These are phyloP conservation scores for Macaria liturata DNA, from an alignment of 2,888 invertebrate species.

Conservation along the genomic window DNA sequence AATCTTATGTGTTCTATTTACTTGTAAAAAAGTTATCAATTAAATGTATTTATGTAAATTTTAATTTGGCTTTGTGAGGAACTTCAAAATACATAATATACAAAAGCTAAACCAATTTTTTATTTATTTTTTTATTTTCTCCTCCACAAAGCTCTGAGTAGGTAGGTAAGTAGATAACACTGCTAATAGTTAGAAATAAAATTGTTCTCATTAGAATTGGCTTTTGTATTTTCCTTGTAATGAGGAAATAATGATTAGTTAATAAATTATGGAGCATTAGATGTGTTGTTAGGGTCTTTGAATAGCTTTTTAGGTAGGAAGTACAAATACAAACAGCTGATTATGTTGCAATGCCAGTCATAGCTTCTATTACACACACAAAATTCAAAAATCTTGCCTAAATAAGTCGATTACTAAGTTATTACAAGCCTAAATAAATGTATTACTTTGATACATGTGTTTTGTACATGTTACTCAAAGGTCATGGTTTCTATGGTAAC, in stretches of 20 bases:
- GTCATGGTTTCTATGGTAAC: slow-evolving; percentile 1
- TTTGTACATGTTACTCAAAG: too few relatives aligned
- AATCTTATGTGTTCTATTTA: slow-evolving; percentile 77
- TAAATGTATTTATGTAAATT: slow-evolving; percentile 81
- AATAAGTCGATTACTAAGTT: too few relatives aligned
- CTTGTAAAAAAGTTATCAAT: slow-evolving; percentile 80
- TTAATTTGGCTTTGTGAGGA: slow-evolving; percentile 83
- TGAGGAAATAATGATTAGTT: slow-evolving; percentile 3
- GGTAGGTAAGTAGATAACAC: background rate
- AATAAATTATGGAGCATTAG: background rate
- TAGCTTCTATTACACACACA: too few relatives aligned
- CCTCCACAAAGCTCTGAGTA: slow-evolving; percentile 5
- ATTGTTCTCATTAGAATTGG: background rate
- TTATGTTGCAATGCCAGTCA: too few relatives aligned
- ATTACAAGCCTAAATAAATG: too few relatives aligned
- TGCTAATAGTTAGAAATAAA: slow-evolving; percentile 1
- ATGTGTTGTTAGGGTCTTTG: too few relatives aligned
- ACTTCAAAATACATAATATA: slow-evolving; percentile 82
- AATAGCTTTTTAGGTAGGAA: too few relatives aligned
- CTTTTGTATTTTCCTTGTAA: slow-evolving; percentile 5
- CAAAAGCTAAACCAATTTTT: slow-evolving; percentile 78
- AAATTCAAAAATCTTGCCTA: too few relatives aligned
- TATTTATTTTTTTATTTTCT: slow-evolving; percentile 48
- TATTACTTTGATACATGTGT: too few relatives aligned
- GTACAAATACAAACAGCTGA: too few relatives aligned